Percentiles rank a stretch among this genome's conserved stretches.
Evolutionary conservation across 2,888 invertebrate species (phyloP).

Genomic region (Agriopis aurantiaria): DNA sequence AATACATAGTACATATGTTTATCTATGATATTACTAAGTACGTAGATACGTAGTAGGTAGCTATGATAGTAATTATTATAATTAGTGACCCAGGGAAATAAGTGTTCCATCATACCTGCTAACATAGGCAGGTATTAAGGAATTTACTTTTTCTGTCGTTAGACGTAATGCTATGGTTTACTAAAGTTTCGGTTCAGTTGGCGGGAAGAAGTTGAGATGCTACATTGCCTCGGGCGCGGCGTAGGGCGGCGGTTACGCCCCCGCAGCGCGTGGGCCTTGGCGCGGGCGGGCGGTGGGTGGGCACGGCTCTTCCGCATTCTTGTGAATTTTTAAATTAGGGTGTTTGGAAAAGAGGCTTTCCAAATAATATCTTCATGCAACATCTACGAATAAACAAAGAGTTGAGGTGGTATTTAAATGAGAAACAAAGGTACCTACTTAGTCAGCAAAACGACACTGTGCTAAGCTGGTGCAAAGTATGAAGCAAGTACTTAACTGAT

Average conservation of each 20-base stretch:
- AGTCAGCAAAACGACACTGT: no score
- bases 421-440: no score
- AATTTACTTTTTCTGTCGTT: neutral
- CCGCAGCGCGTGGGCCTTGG: constrained; percentile 75
- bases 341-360: neutral
- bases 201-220: constrained; percentile 61
- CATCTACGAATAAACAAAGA: no score
- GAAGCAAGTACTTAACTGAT: no score
- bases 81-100: no score
- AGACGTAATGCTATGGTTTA: neutral
- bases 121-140: neutral
- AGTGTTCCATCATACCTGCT: neutral
- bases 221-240: constrained; percentile 64
- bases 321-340: constrained; percentile 60
- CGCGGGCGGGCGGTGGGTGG: constrained; percentile 84
- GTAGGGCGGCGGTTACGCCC: constrained; percentile 85
- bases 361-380: neutral
- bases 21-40: no score
- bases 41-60: no score
- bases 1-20: no score
- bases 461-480: no score
- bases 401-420: no score
- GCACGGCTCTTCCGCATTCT: constrained; percentile 71
- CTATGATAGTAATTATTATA: no score
- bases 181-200: constrained; percentile 49